A percentile compares a stretch with the other conserved stretches of the same genome.
These are phyloP conservation scores for Ophioninae sp. DNA, from an alignment of 2,888 invertebrate species.

Conservation along the genomic window DNA sequence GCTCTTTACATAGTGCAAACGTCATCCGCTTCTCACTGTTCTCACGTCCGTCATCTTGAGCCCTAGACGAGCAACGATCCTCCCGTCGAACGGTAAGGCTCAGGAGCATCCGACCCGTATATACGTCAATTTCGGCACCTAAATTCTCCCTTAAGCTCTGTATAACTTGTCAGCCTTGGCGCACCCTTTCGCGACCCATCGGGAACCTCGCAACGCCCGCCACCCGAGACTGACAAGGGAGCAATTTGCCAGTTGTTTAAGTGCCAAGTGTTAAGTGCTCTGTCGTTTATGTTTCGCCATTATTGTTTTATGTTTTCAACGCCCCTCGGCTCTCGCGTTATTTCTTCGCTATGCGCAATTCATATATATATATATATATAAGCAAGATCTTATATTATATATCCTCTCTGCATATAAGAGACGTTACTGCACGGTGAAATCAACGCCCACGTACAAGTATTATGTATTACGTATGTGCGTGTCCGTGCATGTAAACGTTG, in stretches of 20 bases:
- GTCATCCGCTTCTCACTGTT: not conserved
- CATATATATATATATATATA: not conserved
- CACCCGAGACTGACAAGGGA: constrained; percentile 77
- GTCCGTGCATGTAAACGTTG: constrained; percentile 8
- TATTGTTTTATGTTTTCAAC: constrained; percentile 80
- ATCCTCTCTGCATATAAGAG: constrained; percentile 28
- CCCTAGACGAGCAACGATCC: not conserved
- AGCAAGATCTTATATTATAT: not conserved
- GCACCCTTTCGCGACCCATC: constrained; percentile 41
- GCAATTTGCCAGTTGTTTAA: constrained; percentile 82
- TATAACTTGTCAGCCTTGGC: constrained; percentile 21
- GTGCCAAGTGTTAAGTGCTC: constrained; percentile 81
- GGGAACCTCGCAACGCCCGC: constrained; percentile 5
- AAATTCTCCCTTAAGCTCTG: constrained; percentile 76
- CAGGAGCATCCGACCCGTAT: not conserved
- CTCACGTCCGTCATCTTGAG: not conserved
- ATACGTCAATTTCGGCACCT: constrained; percentile 74
- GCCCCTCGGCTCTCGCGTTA: constrained; percentile 68
- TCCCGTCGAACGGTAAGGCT: not conserved
- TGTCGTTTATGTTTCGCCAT: constrained; percentile 80
- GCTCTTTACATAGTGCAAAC: not conserved
- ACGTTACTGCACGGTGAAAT: constrained; percentile 29
- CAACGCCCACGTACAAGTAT: constrained; percentile 29
- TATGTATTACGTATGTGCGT: constrained; percentile 14
- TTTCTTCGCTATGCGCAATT: constrained; percentile 34